Percentiles rank a stretch among this genome's conserved stretches.
phyloP scores from a whole-genome alignment of 2,797 vertebrate genomes.

The Aplochiton taeniatus region DNA sequence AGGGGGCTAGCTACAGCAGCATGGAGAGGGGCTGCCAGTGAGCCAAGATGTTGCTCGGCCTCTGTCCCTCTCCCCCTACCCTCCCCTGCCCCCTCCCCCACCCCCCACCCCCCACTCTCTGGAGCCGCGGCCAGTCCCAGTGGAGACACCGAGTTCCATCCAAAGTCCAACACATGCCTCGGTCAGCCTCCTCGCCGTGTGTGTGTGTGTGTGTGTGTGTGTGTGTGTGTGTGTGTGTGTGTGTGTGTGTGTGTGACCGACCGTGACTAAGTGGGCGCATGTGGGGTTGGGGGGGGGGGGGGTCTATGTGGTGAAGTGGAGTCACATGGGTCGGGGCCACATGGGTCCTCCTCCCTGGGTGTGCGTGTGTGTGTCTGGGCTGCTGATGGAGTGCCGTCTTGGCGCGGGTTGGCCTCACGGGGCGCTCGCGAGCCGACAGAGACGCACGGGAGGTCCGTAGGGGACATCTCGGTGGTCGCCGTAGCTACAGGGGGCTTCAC shows the following conservation, averaged over 20 bases:
- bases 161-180: constrained; percentile 66
- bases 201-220: constrained; percentile 14
- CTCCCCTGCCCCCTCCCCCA: constrained; percentile 1
- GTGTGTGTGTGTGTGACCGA: not conserved
- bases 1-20: not conserved
- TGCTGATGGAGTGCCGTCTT: too few species aligned
- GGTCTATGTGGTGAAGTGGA: not conserved
- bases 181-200: constrained; percentile 40
- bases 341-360: too few species aligned
- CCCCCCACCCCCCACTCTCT: not conserved
- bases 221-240: constrained; percentile 33
- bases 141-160: constrained; percentile 60
- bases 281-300: not conserved
- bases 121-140: constrained; percentile 40
- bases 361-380: too few species aligned
- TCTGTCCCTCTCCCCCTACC: constrained; percentile 33
- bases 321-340: not conserved
- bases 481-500: too few species aligned
- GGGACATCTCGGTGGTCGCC: too few species aligned
- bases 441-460: too few species aligned
- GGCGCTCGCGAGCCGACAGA: too few species aligned
- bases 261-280: too few species aligned
- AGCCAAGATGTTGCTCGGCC: constrained; percentile 34
- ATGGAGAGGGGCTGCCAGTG: constrained; percentile 23
- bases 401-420: too few species aligned